Conservation (phyloP, 2,113 vertebrate genomes). For the Periophthalmodon schlosseri region DNA sequence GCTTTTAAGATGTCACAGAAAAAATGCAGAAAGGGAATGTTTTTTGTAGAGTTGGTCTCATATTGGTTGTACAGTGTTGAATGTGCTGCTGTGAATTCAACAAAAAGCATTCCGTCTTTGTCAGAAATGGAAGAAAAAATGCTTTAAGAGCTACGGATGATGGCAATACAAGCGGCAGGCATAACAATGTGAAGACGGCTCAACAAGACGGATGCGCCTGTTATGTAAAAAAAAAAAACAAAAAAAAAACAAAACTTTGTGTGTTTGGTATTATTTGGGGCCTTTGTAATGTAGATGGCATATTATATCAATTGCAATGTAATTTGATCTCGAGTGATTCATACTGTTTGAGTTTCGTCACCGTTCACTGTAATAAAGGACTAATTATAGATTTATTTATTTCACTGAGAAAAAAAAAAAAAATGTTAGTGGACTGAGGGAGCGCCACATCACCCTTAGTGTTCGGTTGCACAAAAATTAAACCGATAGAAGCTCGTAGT, state of each 20-base stretch:
- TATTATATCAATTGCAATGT: not conserved
- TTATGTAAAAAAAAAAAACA: not conserved
- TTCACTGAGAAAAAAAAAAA: no score
- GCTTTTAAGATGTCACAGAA: slow-evolving; percentile 71
- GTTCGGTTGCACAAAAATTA: no score
- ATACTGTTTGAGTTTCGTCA: no score
- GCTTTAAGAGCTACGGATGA: slow-evolving; percentile 7
- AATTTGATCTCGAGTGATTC: no score
- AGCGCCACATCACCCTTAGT: no score
- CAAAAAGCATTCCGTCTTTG: slow-evolving; percentile 14
- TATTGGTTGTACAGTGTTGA: slow-evolving; percentile 46
- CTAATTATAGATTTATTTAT: no score
- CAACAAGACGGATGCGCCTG: not conserved
- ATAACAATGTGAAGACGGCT: not conserved
- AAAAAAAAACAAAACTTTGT: not conserved
- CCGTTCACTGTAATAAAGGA: no score
- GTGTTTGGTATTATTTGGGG: not conserved
- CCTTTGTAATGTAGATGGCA: not conserved
- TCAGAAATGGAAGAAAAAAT: slow-evolving; percentile 20
- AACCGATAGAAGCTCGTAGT: no score
- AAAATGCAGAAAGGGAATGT: slow-evolving; percentile 57
- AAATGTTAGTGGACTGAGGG: no score
- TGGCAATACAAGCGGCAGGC: slow-evolving; percentile 38
- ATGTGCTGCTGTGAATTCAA: slow-evolving; percentile 45
- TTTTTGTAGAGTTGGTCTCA: slow-evolving; percentile 48